phyloP scores from a whole-genome alignment of 2,888 invertebrate species.

The Dexiosoma caninum region DNA sequence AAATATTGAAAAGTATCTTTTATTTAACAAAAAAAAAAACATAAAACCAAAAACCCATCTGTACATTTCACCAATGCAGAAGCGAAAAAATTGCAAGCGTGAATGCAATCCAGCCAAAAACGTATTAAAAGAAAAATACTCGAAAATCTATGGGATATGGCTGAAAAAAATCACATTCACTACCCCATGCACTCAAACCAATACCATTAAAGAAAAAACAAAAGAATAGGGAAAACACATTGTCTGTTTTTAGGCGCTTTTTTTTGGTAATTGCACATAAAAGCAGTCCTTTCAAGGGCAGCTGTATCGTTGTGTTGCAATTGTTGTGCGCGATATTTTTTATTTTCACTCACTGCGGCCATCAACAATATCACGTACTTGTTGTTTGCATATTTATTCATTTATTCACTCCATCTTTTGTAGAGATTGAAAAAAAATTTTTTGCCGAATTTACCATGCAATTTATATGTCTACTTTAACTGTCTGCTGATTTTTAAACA shows the following conservation, averaged over 20 bases:
- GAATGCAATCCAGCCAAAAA: conserved; percentile 25
- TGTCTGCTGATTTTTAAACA: conserved; percentile 45
- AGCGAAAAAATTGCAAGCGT: conserved; percentile 16
- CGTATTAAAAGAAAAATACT: background rate
- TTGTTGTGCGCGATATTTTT: conserved; percentile 18
- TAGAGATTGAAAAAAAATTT: background rate
- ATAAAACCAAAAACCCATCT: background rate
- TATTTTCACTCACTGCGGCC: conserved; percentile 1
- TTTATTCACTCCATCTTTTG: conserved; percentile 25
- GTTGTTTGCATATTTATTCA: conserved; percentile 49
- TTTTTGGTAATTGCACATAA: conserved; percentile 16
- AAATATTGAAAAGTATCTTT: background rate
- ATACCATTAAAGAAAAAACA: too few relatives aligned
- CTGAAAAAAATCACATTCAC: conserved; percentile 20
- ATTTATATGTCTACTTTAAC: conserved; percentile 33
- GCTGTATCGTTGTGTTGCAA: conserved; percentile 2
- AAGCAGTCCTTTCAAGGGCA: conserved; percentile 29
- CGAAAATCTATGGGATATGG: conserved; percentile 19
- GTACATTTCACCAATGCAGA: background rate
- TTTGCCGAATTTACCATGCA: background rate
- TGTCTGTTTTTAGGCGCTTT: conserved; percentile 57
- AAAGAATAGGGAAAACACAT: conserved; percentile 36
- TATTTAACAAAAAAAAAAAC: too few relatives aligned
- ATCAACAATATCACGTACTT: conserved; percentile 46
- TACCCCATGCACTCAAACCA: background rate